phyloP scores from a whole-genome alignment of 2,888 invertebrate genomes.

The Sabatieria punctata region DNA sequence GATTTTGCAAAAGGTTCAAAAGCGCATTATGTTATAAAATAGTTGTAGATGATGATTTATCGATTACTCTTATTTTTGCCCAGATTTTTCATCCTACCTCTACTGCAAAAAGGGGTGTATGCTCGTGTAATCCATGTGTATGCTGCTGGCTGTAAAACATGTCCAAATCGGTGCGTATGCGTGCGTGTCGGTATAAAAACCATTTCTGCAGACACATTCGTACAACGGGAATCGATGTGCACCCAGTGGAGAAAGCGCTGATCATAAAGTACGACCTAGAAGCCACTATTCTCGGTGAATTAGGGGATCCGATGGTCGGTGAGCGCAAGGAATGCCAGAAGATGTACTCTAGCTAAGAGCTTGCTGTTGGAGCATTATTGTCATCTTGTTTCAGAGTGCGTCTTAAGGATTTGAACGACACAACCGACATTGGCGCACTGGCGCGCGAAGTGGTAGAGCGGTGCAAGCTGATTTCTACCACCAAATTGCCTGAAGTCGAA shows the following conservation, averaged over 20 bases:
- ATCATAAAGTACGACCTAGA: conserved; percentile 71
- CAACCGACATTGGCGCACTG: conserved; percentile 57
- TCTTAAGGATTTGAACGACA: conserved; percentile 56
- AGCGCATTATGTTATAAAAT: no score
- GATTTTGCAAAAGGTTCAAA: no score
- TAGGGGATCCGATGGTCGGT: conserved; percentile 59
- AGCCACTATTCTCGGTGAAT: conserved; percentile 61
- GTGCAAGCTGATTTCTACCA: conserved; percentile 65
- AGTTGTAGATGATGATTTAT: no score
- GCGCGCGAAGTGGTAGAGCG: conserved; percentile 67
- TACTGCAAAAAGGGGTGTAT: no score
- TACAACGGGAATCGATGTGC: conserved; percentile 62
- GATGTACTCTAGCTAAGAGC: conserved; percentile 34
- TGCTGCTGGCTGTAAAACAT: no score
- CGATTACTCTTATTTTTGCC: no score
- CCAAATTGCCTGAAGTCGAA: conserved; percentile 62
- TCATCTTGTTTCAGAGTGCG: conserved; percentile 48
- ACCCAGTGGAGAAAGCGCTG: conserved; percentile 67
- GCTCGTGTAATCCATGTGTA: no score
- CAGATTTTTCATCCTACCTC: no score
- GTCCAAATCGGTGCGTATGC: no score
- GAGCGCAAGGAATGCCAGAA: conserved; percentile 68
- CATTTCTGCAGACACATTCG: conserved; percentile 33
- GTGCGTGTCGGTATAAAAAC: no score
- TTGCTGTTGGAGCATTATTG: no score